Base-by-base conservation (phyloP, 2,888 invertebrate genomes). In the Spodoptera exigua region DNA sequence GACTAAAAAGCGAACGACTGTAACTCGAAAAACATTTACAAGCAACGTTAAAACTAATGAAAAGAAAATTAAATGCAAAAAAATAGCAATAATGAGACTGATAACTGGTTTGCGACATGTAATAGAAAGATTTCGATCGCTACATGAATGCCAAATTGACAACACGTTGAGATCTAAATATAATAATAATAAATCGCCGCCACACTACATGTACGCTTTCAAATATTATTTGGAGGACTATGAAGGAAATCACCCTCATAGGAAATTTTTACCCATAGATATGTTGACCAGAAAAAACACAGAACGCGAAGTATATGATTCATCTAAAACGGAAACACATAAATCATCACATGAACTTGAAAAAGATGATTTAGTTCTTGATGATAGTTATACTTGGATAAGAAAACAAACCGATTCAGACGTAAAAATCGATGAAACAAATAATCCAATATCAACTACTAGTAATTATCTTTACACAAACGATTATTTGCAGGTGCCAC, bases 71-170 rank as follows among this genome's bases (percentile, higher is more conserved):
- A 46, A 3, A 46, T 74, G 74, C 59, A 53, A 70, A 47, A 74
- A 44, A 18, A 63, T 46, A 34, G 70, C 66, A 5, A 60, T 21
- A 45, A 60, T 61, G 4, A 65, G 68, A 53, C 55, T 76, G 34
- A 32, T 54, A 10, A 16, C 55, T 27, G 43, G 57, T 34, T 45
- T 78, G 5, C 49, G 68, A 36, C 48, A 62, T n/a, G 55, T 62
- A 5, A 63, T 78, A 37, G 59, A 76, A 49, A 40, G 76, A 14
- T 78, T 55, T 39, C 47, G 55, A 40, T n/a, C 47, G 0, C 56
- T 63, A 14, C 46, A 53, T 7, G 73, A 76, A 44, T 78, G 78
- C 53, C 16, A 62, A 59, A 13, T 59, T 14, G 78, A 75, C 45
- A 58, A 71, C 5, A 77, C 75, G 0, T 40, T 71, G 11, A 61